Base-by-base conservation (phyloP, 2,888 invertebrate species). In the Neoscelio sp. region DNA sequence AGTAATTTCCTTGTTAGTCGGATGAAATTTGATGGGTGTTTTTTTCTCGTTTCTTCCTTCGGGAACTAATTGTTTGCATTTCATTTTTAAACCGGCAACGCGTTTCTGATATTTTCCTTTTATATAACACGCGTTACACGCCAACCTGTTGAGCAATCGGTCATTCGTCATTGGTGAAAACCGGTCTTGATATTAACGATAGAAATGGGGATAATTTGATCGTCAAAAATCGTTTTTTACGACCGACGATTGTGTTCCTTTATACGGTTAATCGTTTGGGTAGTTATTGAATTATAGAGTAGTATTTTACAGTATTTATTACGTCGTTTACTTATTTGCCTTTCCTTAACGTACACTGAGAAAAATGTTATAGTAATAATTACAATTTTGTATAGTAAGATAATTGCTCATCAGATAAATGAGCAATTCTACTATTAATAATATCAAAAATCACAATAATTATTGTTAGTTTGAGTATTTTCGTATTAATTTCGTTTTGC, bases 1-100 rank as follows among this genome's bases (percentile, higher is more conserved):
- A 28, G 52, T 42, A 52, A 62, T 65, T 74, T 74, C 65, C 74
- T 65, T 50, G 33, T 74, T 62, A 73, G 50, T 26, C 0, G 28
- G 28, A 44, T 17, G 15, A 62, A 62, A 60, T 60, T 75, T 35
- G 18, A 52, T 38, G 23, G 33, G 35, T n/a, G n/a, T n/a, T n/a
- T n/a, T n/a, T n/a, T n/a, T n/a, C n/a, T n/a, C n/a, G n/a, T 60
- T 54, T 33, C 46, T 62, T 12, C 15, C 15, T 5, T 17, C 6
- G 12, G 5, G 10, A 15, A 56, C 65, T 56, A 46, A 68, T 75
- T 67, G 50, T 75, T 62, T 28, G 33, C 30, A 8, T 48, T 64
- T 65, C 58, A 30, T 75, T 68, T 67, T 35, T 42, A n/a, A 35
- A 28, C 13, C n/a, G 10, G 46, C 15, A 10, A 38, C 10, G 33